Evolutionary conservation across 2,888 invertebrate genomes (phyloP), one percentile per base, ranked within the genome.

Genomic region (Archips crataeganus): DNA sequence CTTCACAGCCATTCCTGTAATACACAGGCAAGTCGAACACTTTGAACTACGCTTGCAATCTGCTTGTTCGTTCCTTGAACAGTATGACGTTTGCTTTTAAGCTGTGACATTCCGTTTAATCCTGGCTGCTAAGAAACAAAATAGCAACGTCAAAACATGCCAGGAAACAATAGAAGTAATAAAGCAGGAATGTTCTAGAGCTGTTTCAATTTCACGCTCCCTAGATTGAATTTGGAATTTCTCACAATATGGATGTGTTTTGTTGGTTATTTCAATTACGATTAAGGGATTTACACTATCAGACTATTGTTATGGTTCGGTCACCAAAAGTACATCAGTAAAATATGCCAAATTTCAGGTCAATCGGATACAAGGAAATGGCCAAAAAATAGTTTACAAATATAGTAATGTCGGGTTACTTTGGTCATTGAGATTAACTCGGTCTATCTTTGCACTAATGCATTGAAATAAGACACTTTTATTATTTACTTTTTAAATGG

Each of bases 121-220:
- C 10, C 62, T 54, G 62, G 54, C 63, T 13, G 42, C 54, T 59
- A 63, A 68, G 36, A 68, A 68, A 59, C 57, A 39, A 59, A 63
- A 68, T 70, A 39, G 45, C 49, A 54, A 61, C 74, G 70, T 65
- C 74, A 70, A 70, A 74, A 74, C 74, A 69, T 59, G 60, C 36
- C 70, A 64, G 34, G 36, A 70, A 74, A 74, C 74, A 74, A 74
- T 74, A 74, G 74, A 70, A 54, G 65, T 65, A 60, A 69, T 73
- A 69, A 74, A 65, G 51, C 42, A 70, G 65, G 70, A 69, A 74
- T 74, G 60, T 65, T 60, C 74, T 74, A 61, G 74, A 61, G 32
- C 69, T 65, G 74, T 70, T 74, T 70, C 69, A 74, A 74, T 74
- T 74, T 74, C 74, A 74, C 61, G 74, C 60, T 65, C 23, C 64